phyloP scores from a whole-genome alignment of 2,113 vertebrate genomes.

The Toxostoma redivivum region DNA sequence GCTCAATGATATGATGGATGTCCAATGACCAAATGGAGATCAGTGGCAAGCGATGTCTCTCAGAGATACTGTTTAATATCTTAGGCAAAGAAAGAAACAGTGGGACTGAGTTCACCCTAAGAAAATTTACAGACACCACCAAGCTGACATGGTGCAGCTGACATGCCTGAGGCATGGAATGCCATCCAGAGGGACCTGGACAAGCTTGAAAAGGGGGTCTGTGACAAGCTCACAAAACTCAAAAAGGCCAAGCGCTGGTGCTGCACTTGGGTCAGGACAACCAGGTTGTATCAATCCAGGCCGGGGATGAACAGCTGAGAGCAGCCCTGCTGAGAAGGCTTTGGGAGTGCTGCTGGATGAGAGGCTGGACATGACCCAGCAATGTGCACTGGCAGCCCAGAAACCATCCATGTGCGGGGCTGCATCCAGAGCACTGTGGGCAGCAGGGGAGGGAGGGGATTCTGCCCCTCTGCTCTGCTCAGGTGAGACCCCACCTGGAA shows the following conservation, averaged over 20 bases:
- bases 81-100: not conserved
- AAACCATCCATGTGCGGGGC: not conserved
- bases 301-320: not conserved
- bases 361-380: not conserved
- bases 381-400: not conserved
- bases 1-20: not conserved
- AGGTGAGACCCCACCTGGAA: not conserved
- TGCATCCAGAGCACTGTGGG: not conserved
- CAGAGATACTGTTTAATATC: too few species aligned
- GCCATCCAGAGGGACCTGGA: not conserved
- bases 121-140: not conserved
- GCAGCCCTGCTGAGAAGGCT: not conserved
- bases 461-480: not conserved
- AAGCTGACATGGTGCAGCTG: not conserved
- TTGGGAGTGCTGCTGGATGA: not conserved
- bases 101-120: not conserved
- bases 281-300: rapidly evolving
- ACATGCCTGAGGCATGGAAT: not conserved
- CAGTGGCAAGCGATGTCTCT: not conserved
- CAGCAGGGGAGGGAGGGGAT: not conserved
- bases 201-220: not conserved
- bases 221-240: not conserved
- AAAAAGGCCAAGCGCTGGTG: not conserved
- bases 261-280: not conserved
- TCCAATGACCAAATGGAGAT: not conserved